A percentile compares a stretch with the other conserved stretches of the same genome.
These are phyloP conservation scores for Eristalis arbustorum DNA, from an alignment of 2,888 invertebrate genomes.

Conservation along the genomic window DNA sequence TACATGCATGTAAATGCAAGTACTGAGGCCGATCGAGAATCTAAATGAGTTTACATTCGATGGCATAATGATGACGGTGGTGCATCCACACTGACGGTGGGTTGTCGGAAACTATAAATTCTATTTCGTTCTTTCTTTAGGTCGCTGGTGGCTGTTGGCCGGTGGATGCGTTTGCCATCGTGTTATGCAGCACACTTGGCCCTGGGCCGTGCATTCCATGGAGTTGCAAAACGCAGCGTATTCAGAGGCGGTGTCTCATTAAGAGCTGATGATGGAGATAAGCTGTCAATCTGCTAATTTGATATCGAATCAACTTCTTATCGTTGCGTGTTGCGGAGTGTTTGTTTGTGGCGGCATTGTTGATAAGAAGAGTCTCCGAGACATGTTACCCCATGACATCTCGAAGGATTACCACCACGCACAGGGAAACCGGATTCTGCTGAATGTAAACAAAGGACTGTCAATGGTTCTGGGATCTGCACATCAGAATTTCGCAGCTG, in stretches of 20 bases:
- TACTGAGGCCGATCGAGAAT: slow-evolving; percentile 22
- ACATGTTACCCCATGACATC: background rate
- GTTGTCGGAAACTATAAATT: slow-evolving; percentile 68
- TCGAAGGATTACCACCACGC: background rate
- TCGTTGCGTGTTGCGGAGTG: background rate
- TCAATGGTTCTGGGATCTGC: background rate
- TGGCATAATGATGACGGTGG: slow-evolving; percentile 50
- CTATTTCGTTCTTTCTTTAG: slow-evolving; percentile 40
- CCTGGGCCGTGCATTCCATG: slow-evolving; percentile 25
- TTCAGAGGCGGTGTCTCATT: slow-evolving; percentile 42
- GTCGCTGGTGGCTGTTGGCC: background rate
- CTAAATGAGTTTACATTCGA: slow-evolving; percentile 51
- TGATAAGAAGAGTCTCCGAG: background rate
- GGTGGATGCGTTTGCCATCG: slow-evolving; percentile 16
- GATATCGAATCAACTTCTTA: background rate
- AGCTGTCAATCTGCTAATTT: background rate
- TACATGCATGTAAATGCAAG: background rate
- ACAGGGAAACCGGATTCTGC: background rate
- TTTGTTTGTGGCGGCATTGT: background rate
- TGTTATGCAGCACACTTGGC: slow-evolving; percentile 38
- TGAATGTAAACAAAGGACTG: background rate
- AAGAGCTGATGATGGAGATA: background rate
- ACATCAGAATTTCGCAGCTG: background rate
- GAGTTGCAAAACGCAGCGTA: slow-evolving; percentile 24
- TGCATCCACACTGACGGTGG: slow-evolving; percentile 41